Evolutionary conservation across 1,140 invertebrate genomes (phyloP).

Genomic region (Aphaenogaster rudis): DNA sequence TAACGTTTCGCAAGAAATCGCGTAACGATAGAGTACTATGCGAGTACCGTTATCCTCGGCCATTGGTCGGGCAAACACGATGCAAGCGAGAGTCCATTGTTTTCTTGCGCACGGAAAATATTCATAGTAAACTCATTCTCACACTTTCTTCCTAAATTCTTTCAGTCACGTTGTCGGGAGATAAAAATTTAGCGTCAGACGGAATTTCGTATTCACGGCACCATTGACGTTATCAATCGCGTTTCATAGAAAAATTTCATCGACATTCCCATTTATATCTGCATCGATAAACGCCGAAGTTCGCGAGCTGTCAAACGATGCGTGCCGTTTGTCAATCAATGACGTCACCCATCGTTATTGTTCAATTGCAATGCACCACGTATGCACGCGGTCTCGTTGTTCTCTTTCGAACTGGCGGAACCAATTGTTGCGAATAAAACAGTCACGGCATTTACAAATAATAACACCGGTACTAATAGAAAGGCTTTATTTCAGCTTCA

Average conservation of each 20-base stretch:
- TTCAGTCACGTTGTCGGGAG: background rate
- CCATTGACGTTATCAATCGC: constrained; percentile 7
- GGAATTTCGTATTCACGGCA: background rate
- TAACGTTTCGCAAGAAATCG: background rate
- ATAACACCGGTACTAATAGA: background rate
- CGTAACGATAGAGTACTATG: background rate
- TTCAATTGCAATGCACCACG: constrained; percentile 20
- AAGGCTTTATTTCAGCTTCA: background rate
- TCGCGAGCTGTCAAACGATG: constrained; percentile 38
- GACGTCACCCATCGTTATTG: constrained; percentile 38
- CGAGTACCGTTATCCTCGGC: constrained; percentile 5
- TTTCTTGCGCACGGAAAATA: background rate
- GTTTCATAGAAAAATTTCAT: constrained; percentile 20
- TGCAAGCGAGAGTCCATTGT: background rate
- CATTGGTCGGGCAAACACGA: background rate
- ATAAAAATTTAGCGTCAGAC: background rate
- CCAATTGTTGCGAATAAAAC: constrained; percentile 38
- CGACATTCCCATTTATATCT: constrained; percentile 16
- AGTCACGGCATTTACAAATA: constrained; percentile 10
- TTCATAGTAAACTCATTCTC: background rate
- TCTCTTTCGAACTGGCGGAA: constrained; percentile 35
- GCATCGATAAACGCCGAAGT: constrained; percentile 22
- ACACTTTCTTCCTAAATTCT: background rate
- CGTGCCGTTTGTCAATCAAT: constrained; percentile 25
- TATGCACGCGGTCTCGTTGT: constrained; percentile 3